phyloP scores from a whole-genome alignment of 2,113 vertebrate genomes.

The Trematomus loennbergii region DNA sequence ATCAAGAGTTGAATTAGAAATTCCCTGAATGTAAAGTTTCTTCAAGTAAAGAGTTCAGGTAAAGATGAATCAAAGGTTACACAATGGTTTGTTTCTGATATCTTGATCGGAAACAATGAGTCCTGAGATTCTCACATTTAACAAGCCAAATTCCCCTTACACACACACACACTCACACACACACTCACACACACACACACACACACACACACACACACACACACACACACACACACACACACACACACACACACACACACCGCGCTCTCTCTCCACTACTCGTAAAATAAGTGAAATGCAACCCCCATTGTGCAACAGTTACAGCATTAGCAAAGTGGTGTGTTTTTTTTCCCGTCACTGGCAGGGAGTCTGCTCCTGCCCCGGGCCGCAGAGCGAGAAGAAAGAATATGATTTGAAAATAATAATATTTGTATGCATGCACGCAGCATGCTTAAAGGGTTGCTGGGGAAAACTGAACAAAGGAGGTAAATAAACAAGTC shows the following conservation, averaged over 20 bases:
- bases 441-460: constrained; percentile 14
- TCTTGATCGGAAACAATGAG: constrained; percentile 56
- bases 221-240: constrained; percentile 8
- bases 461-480: constrained; percentile 22
- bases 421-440: constrained; percentile 42
- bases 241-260: constrained; percentile 36
- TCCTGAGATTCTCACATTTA: constrained; percentile 69
- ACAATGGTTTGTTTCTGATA: constrained; percentile 30
- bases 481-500: constrained; percentile 52
- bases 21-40: too few relatives aligned
- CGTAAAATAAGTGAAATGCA: constrained; percentile 77
- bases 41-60: neutral
- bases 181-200: too few relatives aligned
- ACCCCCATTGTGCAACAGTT: constrained; percentile 74
- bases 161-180: too few relatives aligned
- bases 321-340: constrained; percentile 49
- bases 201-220: constrained; percentile 25
- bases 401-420: constrained; percentile 52
- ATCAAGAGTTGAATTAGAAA: too few relatives aligned
- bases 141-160: constrained; percentile 59
- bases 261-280: constrained; percentile 48
- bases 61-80: constrained; percentile 31
- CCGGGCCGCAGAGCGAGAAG: constrained; percentile 34
- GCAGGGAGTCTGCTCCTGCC: constrained; percentile 56
- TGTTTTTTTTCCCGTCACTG: constrained; percentile 57